phyloP scores from a whole-genome alignment of 2,113 vertebrate species.

The Felis chaus region DNA sequence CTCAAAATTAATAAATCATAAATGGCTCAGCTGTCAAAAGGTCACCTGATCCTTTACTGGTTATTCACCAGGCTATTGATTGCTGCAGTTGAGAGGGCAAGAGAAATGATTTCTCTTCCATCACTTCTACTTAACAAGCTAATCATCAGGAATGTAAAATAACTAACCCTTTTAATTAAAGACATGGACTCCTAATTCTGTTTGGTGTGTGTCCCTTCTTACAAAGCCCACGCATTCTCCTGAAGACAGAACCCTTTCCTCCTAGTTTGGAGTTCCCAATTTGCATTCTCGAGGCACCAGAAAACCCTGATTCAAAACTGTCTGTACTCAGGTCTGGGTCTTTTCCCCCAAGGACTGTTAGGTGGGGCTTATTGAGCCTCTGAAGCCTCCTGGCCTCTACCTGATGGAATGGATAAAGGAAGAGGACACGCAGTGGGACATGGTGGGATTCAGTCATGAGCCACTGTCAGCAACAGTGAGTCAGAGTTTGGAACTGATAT shows the following conservation, averaged over 20 bases:
- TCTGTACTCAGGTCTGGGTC: background rate
- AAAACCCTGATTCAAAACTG: background rate
- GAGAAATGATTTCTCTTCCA: background rate
- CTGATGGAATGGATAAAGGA: background rate
- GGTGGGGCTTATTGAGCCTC: background rate
- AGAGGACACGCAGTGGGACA: background rate
- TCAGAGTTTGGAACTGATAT: background rate
- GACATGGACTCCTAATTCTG: background rate
- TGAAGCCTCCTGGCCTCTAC: background rate
- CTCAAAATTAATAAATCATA: background rate
- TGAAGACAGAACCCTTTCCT: background rate
- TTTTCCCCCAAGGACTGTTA: background rate
- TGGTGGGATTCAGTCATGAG: background rate
- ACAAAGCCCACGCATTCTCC: background rate
- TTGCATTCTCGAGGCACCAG: background rate
- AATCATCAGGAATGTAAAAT: background rate
- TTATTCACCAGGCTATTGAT: background rate
- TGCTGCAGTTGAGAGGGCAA: background rate
- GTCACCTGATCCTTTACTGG: background rate
- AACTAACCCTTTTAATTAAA: background rate
- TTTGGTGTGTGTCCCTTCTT: background rate
- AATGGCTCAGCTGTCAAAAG: background rate
- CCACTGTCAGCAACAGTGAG: fast-evolving
- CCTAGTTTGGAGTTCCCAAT: background rate
- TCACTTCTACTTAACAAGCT: background rate